Evolutionary conservation across 2,888 invertebrate species (phyloP), one percentile per base, ranked within the genome.

Genomic region (Drosophila aldrichi): DNA sequence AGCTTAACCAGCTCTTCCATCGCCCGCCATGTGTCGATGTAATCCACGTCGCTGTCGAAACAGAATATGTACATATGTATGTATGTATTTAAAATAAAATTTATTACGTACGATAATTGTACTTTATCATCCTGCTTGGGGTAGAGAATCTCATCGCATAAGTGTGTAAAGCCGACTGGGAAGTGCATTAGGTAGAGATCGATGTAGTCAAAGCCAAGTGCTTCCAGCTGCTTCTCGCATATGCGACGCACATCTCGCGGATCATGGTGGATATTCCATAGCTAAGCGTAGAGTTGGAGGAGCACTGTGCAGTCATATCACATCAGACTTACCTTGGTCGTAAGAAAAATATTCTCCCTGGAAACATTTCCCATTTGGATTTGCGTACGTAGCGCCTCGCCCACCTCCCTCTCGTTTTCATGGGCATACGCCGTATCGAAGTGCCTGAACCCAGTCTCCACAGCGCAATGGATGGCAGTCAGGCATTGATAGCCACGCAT

Each of bases 121-220:
- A 79, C 16, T 18, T 65, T 29, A 4, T 55, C 61, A 8, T 18
- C 64, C 2, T 71, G 49, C 48, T 32, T 61, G 2, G 84, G 74
- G 0, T 16, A 8, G 0, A 82, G 29, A 14, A 83, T 75, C 43
- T 84, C 81, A 22, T 94, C 92, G 95, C 96, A 87, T 12, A 81
- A 55, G 36, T 90, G 87, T 6, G 82, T 93, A 79, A 95, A 96
- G 0, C 95, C 96, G 91, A 96, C 94, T 0, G 97, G 97, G 94
- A 96, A 97, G 88, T 97, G 97, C 73, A 97, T 96, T 14, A 97
- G 93, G 85, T 96, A 97, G 0, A 97, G 93, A 89, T 97, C 97
- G 58, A 97, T 93, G 89, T 97, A 97, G 0, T 95, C 94, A 7
- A 97, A 91, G 0, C 95, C 95, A 71, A 97, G 93, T 63, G 95